A percentile compares a stretch with the other conserved stretches of the same genome.
Evolutionary conservation across 92 coral and sea anemone genomes (phyloP).

Genomic region (Zoanthus solanderi): DNA sequence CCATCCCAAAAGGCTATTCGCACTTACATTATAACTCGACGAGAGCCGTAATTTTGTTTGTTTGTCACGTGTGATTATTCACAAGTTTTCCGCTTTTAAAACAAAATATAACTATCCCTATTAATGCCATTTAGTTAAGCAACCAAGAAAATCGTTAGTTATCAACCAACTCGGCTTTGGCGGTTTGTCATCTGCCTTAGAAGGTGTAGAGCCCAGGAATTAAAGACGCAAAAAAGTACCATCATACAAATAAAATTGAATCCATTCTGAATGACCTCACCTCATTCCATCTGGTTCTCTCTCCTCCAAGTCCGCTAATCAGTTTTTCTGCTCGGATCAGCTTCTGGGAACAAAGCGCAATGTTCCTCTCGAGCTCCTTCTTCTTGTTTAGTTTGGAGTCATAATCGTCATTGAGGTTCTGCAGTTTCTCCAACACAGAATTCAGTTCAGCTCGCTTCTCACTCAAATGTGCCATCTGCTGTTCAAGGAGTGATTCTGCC

Average conservation of each 20-base stretch:
- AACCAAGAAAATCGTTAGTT: no score
- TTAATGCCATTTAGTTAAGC: no score
- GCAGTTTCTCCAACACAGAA: constrained; percentile 91
- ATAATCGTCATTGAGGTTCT: constrained; percentile 92
- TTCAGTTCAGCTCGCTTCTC: constrained; percentile 88
- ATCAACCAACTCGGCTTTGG: no score
- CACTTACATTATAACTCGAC: no score
- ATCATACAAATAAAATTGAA: not conserved
- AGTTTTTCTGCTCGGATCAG: constrained; percentile 97
- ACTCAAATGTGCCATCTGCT: constrained; percentile 90
- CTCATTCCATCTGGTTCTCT: constrained; percentile 95
- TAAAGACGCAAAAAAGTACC: no score
- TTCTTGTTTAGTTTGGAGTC: constrained; percentile 87
- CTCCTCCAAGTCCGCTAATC: constrained; percentile 96
- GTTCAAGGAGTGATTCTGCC: constrained; percentile 83
- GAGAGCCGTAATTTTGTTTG: no score
- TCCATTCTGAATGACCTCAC: constrained; percentile 40
- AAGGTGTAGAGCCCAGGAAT: no score
- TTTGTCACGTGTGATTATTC: no score
- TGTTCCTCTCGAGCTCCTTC: constrained; percentile 89
- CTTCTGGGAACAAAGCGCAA: constrained; percentile 92
- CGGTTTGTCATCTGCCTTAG: no score
- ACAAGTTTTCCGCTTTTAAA: no score
- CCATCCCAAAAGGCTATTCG: no score
- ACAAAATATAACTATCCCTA: no score